These are phyloP conservation scores for Antechinus stuartii DNA, from an alignment of 2,113 vertebrate species.

Conservation along the genomic window DNA sequence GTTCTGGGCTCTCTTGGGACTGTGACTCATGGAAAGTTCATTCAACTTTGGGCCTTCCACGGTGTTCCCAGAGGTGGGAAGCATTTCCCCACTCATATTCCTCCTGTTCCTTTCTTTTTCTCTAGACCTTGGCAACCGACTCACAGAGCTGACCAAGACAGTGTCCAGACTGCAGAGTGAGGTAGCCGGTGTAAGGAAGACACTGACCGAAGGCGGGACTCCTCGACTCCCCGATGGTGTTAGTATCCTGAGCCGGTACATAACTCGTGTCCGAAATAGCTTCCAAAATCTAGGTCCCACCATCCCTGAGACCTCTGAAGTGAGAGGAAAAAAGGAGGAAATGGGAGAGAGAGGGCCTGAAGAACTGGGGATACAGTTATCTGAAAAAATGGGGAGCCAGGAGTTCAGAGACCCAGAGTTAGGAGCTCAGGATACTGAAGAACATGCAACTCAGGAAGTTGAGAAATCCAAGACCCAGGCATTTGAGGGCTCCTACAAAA, in stretches of 20 bases:
- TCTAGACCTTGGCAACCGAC: conserved; percentile 87
- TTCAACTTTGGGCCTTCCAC: neutral
- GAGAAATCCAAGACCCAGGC: neutral
- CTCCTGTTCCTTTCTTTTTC: neutral
- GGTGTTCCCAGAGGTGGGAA: neutral
- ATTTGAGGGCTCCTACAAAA: neutral
- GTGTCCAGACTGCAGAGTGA: conserved; percentile 86
- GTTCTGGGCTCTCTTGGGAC: neutral
- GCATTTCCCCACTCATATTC: neutral
- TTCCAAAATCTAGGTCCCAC: conserved; percentile 84
- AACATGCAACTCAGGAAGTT: neutral
- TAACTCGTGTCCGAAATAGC: conserved; percentile 89
- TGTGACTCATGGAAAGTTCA: neutral
- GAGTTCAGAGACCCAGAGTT: neutral
- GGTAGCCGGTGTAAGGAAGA: conserved; percentile 83
- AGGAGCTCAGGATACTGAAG: neutral
- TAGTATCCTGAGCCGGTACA: conserved; percentile 89
- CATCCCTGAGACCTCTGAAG: conserved; percentile 57
- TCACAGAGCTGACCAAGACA: conserved; percentile 91
- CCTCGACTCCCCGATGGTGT: conserved; percentile 69
- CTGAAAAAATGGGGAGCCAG: conserved; percentile 19
- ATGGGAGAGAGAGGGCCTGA: conserved; percentile 22
- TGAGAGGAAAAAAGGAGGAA: neutral
- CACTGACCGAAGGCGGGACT: conserved; percentile 30
- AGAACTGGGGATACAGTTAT: conserved; percentile 11